Conservation (phyloP, 92 coral and sea anemone genomes). For the Chrysogorgia sp. region DNA sequence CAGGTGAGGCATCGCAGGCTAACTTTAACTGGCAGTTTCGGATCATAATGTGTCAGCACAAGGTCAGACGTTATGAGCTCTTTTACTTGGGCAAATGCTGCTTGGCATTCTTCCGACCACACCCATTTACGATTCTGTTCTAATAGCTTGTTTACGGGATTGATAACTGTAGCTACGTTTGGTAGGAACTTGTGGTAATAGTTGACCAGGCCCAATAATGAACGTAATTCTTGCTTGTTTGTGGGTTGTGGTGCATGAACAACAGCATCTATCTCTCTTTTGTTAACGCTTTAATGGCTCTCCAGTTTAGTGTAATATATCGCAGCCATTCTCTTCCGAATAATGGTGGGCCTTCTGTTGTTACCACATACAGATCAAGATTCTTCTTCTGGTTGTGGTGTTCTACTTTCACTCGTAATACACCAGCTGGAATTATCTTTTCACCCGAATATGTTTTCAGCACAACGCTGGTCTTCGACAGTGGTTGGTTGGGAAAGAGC, state of each 20-base stretch:
- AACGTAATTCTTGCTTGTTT: constrained; percentile 52
- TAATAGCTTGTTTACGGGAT: constrained; percentile 57
- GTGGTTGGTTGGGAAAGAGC: neutral
- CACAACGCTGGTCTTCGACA: neutral
- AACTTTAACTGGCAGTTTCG: constrained; percentile 44
- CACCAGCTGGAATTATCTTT: constrained; percentile 35
- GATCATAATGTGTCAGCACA: constrained; percentile 62
- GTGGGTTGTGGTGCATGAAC: constrained; percentile 53
- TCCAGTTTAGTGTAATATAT: constrained; percentile 40
- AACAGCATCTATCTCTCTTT: constrained; percentile 48
- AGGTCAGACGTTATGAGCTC: constrained; percentile 20
- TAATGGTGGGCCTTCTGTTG: constrained; percentile 1
- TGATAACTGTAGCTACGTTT: constrained; percentile 47
- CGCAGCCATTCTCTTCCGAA: constrained; percentile 24
- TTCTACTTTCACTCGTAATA: neutral
- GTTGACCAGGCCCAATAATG: constrained; percentile 57
- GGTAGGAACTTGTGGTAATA: constrained; percentile 59
- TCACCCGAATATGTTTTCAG: constrained; percentile 54
- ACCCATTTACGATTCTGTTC: constrained; percentile 52
- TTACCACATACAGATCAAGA: neutral
- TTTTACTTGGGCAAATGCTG: constrained; percentile 43
- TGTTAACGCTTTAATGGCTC: constrained; percentile 43
- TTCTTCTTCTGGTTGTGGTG: neutral
- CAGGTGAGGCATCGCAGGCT: constrained; percentile 66
- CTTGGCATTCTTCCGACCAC: constrained; percentile 53